These are phyloP conservation scores for Neomonachus schauinslandi DNA, from an alignment of 2,113 vertebrate species.

Conservation along the genomic window DNA sequence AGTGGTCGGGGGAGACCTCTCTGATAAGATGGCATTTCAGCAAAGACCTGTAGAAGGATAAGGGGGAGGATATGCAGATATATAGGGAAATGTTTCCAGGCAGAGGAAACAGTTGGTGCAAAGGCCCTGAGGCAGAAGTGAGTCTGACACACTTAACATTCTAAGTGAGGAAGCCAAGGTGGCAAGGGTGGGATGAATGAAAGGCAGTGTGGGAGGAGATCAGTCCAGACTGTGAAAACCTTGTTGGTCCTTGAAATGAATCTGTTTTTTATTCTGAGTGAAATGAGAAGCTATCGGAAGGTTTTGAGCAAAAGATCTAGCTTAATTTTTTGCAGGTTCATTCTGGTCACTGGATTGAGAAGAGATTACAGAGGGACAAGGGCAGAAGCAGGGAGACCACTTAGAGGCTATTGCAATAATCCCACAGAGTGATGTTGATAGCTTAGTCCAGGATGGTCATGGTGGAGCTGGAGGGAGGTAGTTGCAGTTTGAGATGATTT, in stretches of 20 bases:
- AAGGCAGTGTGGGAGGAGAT: fast-evolving
- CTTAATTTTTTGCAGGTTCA: neutral
- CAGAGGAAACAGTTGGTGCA: neutral
- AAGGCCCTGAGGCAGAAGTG: neutral
- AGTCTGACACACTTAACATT: neutral
- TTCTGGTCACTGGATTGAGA: neutral
- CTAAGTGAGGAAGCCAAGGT: fast-evolving
- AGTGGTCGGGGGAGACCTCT: neutral
- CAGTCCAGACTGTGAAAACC: neutral
- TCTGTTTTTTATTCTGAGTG: neutral
- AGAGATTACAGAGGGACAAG: neutral
- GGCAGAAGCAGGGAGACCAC: neutral
- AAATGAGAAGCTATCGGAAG: neutral
- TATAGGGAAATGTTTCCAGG: neutral
- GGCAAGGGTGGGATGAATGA: neutral
- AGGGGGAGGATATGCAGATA: too few relatives aligned
- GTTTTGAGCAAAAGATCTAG: neutral
- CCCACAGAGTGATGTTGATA: neutral
- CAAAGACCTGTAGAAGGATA: neutral
- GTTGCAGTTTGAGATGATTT: neutral
- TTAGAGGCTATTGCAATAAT: fast-evolving
- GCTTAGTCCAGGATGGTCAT: neutral
- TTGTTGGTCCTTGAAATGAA: neutral
- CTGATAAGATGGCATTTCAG: neutral
- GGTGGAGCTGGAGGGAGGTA: fast-evolving